Evolutionary conservation across 2,888 invertebrate genomes (phyloP), one percentile per base, ranked within the genome.

Genomic region (Leptinotarsa tumamoca): DNA sequence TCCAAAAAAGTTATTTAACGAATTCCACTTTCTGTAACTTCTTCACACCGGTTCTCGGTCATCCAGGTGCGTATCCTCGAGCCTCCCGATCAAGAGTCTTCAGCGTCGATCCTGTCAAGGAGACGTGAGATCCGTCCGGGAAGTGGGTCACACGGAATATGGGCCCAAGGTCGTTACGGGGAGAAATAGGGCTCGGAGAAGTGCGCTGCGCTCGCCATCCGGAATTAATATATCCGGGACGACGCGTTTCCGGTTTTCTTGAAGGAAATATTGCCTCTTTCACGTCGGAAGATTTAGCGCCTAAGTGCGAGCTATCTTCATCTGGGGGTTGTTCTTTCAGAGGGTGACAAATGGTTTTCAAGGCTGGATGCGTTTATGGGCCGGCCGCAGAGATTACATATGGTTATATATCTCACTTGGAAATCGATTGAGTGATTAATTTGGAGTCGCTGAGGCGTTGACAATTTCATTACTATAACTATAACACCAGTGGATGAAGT

Each of bases 141-240:
- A 76, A 73, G 72, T 76, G 67, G 76, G 76, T 76, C 76, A 76
- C 73, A 73, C 71, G 76, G 50, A 71, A 76, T 70, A 51, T 61
- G 70, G 73, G 67, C 49, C 70, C 76, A 76, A 76, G 76, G 76
- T 71, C 73, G 76, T 71, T 49, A 69, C 17, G 61, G 70, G 70
- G 76, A 76, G 61, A 67, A 63, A 67, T 58, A 61, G 73, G 68
- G 21, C 43, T 33, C 27, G 33, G n/a, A 33, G 63, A n/a, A 63
- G 33, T 63, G 10, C 63, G 63, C 27, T n/a, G 63, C 17, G 58
- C 33, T 10, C 33, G n/a, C 43, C 4, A n/a, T 33, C 63, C 27
- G 43, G 43, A 63, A 63, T 63, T 63, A 33, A 63, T 63, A 63
- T 33, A n/a, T 63, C 63, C 63, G 33, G 33, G 33, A 33, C 63